Percentiles rank a stretch among this genome's conserved stretches.
Conservation (phyloP, 2,113 vertebrate species). For the Neofelis nebulosa region DNA sequence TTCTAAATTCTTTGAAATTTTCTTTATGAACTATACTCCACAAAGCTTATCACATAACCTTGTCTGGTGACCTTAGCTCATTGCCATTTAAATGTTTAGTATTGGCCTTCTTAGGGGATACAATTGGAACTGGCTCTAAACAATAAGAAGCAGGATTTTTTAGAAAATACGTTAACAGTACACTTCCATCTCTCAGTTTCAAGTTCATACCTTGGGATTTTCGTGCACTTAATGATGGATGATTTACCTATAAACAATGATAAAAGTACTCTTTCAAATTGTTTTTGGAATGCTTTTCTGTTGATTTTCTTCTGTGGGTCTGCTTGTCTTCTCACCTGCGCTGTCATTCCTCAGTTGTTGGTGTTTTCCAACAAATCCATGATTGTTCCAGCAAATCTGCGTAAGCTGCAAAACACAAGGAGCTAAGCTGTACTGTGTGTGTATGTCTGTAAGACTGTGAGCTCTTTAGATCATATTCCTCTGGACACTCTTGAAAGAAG, state of each 20-base stretch:
- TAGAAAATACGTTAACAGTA: not conserved
- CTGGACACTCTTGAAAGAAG: slow-evolving; percentile 62
- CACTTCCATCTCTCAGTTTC: slow-evolving; percentile 17
- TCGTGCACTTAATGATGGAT: slow-evolving; percentile 46
- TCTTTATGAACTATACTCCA: not conserved
- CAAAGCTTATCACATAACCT: not conserved
- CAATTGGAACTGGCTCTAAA: not conserved
- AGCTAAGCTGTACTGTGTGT: not conserved
- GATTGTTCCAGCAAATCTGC: slow-evolving; percentile 54
- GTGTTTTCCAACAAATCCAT: slow-evolving; percentile 36
- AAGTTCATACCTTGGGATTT: slow-evolving; percentile 43
- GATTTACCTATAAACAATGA: slow-evolving; percentile 53
- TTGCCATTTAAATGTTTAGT: not conserved
- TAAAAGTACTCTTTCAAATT: slow-evolving; percentile 37
- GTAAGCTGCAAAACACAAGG: slow-evolving; percentile 21
- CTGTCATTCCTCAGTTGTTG: slow-evolving; percentile 28
- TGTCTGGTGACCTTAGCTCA: not conserved
- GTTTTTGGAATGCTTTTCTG: slow-evolving; percentile 16
- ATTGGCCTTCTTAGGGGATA: not conserved
- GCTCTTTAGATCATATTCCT: slow-evolving; percentile 52
- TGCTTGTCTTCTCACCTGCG: slow-evolving; percentile 18
- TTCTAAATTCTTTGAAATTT: slow-evolving; percentile 45
- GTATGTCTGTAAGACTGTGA: not conserved
- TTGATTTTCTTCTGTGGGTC: not conserved
- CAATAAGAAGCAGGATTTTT: not conserved